Evolutionary conservation across 2,797 vertebrate species (phyloP).

Genomic region (Pteronotus mesoamericanus): DNA sequence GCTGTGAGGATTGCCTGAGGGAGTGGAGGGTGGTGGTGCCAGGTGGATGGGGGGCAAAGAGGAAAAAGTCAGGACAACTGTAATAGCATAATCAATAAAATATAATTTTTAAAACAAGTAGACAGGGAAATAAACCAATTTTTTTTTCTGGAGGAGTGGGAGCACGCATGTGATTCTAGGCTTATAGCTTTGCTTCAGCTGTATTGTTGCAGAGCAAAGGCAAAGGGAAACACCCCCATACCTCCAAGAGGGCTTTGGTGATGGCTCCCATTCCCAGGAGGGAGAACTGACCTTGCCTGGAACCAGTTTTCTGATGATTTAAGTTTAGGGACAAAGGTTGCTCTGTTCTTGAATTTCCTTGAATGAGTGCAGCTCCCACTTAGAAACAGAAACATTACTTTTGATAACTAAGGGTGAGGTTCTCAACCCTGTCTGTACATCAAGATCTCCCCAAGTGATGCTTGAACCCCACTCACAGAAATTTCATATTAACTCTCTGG

Average conservation of each 20-base stretch:
- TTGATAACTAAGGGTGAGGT: neutral
- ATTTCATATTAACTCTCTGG: neutral
- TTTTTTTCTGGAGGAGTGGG: neutral
- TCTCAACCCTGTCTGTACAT: neutral
- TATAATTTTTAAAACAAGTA: too few species aligned
- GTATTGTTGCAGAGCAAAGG: neutral
- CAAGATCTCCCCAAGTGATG: neutral
- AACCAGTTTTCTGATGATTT: neutral
- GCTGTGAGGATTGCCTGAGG: too few species aligned
- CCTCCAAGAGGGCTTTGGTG: neutral
- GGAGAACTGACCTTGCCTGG: neutral
- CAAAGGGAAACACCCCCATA: neutral
- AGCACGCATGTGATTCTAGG: neutral
- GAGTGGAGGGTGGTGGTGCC: too few species aligned
- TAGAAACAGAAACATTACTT: neutral
- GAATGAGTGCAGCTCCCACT: neutral
- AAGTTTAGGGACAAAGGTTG: neutral
- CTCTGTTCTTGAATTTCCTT: neutral
- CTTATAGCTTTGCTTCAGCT: neutral
- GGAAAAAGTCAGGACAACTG: too few species aligned
- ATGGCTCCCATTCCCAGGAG: neutral
- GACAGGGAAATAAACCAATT: neutral
- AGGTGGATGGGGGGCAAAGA: too few species aligned
- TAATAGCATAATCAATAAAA: too few species aligned
- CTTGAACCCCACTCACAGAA: neutral